These are phyloP conservation scores for Micromussa lordhowensis DNA, from an alignment of 92 coral and sea anemone genomes.

Conservation along the genomic window DNA sequence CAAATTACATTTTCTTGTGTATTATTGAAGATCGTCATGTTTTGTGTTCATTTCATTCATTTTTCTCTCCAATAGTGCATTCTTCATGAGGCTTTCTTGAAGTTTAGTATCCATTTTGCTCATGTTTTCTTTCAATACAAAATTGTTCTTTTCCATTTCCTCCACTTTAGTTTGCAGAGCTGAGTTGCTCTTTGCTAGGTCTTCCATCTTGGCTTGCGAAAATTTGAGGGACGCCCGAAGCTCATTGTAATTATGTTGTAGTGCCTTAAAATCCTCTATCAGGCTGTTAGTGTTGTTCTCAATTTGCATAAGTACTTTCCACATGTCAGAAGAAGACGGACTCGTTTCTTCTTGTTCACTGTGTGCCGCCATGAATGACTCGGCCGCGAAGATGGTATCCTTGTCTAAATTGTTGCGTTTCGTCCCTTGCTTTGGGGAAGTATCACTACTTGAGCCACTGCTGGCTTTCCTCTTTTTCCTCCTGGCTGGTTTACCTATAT, in stretches of 20 bases:
- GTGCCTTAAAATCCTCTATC: background rate
- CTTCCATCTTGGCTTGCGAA: slow-evolving; percentile 1
- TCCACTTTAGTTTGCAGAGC: background rate
- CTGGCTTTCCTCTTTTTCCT: too few relatives aligned
- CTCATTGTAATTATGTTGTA: background rate
- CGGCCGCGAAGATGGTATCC: too few relatives aligned
- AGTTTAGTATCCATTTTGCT: background rate
- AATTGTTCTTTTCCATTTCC: background rate
- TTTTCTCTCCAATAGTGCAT: background rate
- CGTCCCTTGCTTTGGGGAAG: too few relatives aligned
- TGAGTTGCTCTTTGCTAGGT: background rate
- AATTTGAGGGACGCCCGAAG: background rate
- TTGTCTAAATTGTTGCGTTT: too few relatives aligned
- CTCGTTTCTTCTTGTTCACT: background rate
- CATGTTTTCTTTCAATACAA: background rate
- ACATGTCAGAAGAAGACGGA: background rate
- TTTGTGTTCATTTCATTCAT: background rate
- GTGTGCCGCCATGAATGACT: background rate
- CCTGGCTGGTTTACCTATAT: too few relatives aligned
- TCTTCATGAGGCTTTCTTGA: background rate
- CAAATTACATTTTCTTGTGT: background rate
- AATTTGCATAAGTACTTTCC: background rate
- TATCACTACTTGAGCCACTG: too few relatives aligned
- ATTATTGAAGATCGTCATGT: background rate
- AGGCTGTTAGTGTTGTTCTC: background rate